A percentile compares a stretch with the other conserved stretches of the same genome.
phyloP scores from a whole-genome alignment of 2,797 vertebrate genomes.

The Xerus rutilus region DNA sequence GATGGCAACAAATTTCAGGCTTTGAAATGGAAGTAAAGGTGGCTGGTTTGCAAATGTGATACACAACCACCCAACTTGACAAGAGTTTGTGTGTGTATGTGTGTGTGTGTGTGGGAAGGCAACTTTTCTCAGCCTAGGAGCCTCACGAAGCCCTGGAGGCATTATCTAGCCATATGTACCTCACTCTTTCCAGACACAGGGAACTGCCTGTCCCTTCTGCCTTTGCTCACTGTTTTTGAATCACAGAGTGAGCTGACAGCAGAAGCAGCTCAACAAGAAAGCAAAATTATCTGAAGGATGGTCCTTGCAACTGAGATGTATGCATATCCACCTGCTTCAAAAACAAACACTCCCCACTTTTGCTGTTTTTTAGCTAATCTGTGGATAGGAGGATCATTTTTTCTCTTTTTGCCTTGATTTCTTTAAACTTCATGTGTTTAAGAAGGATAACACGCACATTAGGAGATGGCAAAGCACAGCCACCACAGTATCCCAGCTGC shows the following conservation, averaged over 20 bases:
- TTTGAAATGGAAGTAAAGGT: constrained; percentile 29
- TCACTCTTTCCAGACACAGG: background rate
- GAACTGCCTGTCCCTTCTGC: background rate
- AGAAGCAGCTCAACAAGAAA: constrained; percentile 65
- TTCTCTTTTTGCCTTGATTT: constrained; percentile 81
- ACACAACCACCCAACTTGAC: background rate
- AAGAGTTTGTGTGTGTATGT: background rate
- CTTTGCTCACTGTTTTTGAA: constrained; percentile 18
- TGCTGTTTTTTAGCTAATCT: constrained; percentile 72
- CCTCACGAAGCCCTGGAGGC: constrained; percentile 2
- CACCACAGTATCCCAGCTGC: constrained; percentile 84
- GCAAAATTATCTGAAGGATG: background rate
- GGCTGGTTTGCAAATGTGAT: background rate
- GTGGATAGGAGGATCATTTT: constrained; percentile 77
- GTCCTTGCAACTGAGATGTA: background rate
- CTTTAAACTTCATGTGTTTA: constrained; percentile 81
- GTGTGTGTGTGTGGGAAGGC: background rate
- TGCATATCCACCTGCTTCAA: constrained; percentile 64
- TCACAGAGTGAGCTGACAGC: constrained; percentile 48
- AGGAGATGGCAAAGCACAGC: constrained; percentile 79
- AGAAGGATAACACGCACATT: constrained; percentile 80
- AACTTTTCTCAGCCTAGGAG: background rate
- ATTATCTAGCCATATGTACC: background rate
- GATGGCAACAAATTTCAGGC: constrained; percentile 9
- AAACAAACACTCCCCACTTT: constrained; percentile 70